Evolutionary conservation across 2,888 invertebrate genomes (phyloP).

Genomic region (Calameuta idolon): DNA sequence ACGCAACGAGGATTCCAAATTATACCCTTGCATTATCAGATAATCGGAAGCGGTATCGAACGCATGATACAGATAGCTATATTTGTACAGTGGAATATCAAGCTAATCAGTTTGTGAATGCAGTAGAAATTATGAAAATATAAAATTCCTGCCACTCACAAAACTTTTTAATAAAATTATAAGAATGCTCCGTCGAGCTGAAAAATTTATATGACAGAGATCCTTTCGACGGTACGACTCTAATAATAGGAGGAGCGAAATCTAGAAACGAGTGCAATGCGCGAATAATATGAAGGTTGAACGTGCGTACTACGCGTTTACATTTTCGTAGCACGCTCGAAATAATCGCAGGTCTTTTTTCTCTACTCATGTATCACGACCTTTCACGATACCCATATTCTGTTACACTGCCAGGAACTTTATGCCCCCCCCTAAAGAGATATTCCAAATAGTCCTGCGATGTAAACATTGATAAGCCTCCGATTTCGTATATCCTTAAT

Average conservation of each 20-base stretch:
- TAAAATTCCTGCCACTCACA: background rate
- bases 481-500: background rate
- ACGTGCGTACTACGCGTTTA: conserved; percentile 5
- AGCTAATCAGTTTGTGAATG: background rate
- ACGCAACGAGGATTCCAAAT: background rate
- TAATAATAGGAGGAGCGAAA: conserved; percentile 43
- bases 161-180: background rate
- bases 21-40: background rate
- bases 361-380: background rate
- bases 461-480: background rate
- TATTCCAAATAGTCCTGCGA: background rate
- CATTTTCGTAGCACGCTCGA: background rate
- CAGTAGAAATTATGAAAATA: background rate
- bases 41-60: background rate
- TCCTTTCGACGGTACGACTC: conserved; percentile 24
- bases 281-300: conserved; percentile 31
- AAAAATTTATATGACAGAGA: conserved; percentile 1
- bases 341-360: background rate
- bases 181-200: background rate
- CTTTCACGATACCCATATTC: background rate
- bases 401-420: background rate
- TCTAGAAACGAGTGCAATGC: conserved; percentile 37
- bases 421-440: background rate
- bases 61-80: background rate
- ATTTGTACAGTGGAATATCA: background rate